Base-by-base conservation (phyloP, 1,140 invertebrate genomes). In the Bicyclus anynana region DNA sequence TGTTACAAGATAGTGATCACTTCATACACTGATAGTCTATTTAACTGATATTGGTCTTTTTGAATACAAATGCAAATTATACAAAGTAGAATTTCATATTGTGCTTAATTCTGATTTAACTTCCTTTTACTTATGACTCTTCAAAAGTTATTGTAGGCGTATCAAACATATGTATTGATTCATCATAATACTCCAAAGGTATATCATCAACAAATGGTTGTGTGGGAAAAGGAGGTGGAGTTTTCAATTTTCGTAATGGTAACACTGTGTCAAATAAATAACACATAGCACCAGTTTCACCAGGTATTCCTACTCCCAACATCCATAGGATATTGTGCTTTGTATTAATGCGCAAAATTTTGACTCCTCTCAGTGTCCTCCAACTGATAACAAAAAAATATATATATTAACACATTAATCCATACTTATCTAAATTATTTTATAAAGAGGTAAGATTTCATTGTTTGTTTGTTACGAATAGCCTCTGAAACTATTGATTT, bases 291-390 rank as follows among this genome's bases (percentile, higher is more conserved):
- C 96, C 95, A 0, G 91, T 93, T 69, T 92, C 92, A 7, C 98
- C 97, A 33, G 97, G 94, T 59, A 98, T 91, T 23, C 88, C 91
- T 6, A 91, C 91, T n/a, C 97, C 97, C 63, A 91, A 82, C 7
- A 98, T 93, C 91, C 94, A 99, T 16, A 99, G 89, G 0, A 99
- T 93, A 90, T 99, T 98, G 77, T 97, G 94, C 78, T 97, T 96
- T 10, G 95, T 97, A 80, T 99, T 98, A 33, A 99, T 97, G 62
- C 97, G 91, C 81, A 95, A 91, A 67, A 99, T 94, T 93, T 93
- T 93, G 5, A 96, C 77, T 16, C 97, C 97, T 72, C 91, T 91
- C 10, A 93, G 69, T 27, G 91, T 90, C 64, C 94, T 91, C 90
- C 92, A 95, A 60, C 88, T 90, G 65, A 17, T 17, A 40, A 16